These are phyloP conservation scores for Drosophila longiperda DNA, from an alignment of 2,888 invertebrate genomes.

Conservation along the genomic window DNA sequence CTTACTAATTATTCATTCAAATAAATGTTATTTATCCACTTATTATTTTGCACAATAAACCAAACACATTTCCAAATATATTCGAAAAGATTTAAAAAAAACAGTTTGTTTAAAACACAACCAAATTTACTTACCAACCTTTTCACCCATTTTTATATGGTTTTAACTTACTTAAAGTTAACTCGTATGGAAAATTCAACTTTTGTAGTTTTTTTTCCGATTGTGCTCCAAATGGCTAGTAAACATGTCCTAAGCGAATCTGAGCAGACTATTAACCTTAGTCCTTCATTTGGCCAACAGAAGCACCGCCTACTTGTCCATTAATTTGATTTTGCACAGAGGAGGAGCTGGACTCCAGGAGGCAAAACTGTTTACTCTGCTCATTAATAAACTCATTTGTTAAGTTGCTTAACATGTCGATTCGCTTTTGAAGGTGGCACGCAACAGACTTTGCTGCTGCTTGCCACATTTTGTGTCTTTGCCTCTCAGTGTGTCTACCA, in stretches of 20 bases:
- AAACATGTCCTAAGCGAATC: slow-evolving; percentile 26
- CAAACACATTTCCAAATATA: background rate
- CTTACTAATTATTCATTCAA: background rate
- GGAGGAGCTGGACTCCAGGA: background rate
- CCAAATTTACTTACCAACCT: background rate
- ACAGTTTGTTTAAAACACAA: background rate
- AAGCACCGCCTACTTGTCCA: slow-evolving; percentile 23
- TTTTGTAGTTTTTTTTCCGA: background rate
- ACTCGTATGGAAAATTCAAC: background rate
- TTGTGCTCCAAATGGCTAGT: slow-evolving; percentile 6
- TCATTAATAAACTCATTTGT: slow-evolving; percentile 65
- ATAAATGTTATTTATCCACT: background rate
- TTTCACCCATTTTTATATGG: background rate
- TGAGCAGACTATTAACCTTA: slow-evolving; percentile 13
- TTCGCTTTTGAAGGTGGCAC: slow-evolving; percentile 29
- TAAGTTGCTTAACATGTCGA: slow-evolving; percentile 48
- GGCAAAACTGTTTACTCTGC: slow-evolving; percentile 38
- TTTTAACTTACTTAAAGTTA: background rate
- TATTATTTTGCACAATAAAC: background rate
- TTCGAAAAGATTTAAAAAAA: background rate
- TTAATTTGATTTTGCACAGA: slow-evolving; percentile 16
- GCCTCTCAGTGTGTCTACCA: background rate
- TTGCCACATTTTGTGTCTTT: background rate
- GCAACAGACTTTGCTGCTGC: slow-evolving; percentile 32
- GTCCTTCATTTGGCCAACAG: background rate